These are phyloP conservation scores for Pachypeltis micranthus DNA, from an alignment of 1,140 invertebrate species.

Conservation along the genomic window DNA sequence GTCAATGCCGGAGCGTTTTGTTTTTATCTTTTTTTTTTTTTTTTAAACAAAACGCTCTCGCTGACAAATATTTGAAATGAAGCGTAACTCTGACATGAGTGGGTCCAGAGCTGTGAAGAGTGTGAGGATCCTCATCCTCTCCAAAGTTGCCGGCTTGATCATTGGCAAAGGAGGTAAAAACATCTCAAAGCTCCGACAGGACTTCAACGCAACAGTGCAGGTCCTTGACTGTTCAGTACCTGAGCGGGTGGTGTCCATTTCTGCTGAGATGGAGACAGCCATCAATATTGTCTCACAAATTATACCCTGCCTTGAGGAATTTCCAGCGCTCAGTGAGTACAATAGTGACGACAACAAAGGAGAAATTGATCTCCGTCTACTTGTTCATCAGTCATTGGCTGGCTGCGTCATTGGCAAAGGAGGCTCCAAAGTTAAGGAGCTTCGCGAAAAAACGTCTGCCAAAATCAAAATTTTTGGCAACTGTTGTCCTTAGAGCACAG, in stretches of 20 bases:
- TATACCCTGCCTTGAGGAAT: conserved; percentile 75
- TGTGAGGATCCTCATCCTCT: conserved; percentile 75
- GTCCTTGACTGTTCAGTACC: conserved; percentile 98
- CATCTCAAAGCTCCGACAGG: conserved; percentile 80
- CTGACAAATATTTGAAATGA: too few relatives aligned
- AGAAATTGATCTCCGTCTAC: conserved; percentile 81
- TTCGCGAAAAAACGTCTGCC: conserved; percentile 92
- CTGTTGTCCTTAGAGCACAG: conserved; percentile 88
- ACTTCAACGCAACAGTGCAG: conserved; percentile 98
- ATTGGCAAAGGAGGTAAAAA: conserved; percentile 81
- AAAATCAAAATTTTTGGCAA: conserved; percentile 93
- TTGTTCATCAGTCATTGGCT: conserved; percentile 95
- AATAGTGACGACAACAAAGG: conserved; percentile 40
- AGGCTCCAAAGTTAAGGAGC: conserved; percentile 93
- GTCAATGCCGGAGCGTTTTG: too few relatives aligned
- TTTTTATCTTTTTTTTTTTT: too few relatives aligned
- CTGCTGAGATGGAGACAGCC: conserved; percentile 13
- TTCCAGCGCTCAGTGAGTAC: conserved; percentile 54
- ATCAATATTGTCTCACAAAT: conserved; percentile 58
- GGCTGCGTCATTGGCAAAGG: conserved; percentile 95
- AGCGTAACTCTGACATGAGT: conserved; percentile 55
- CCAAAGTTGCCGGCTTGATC: conserved; percentile 90
- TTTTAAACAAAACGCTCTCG: too few relatives aligned
- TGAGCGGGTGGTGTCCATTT: conserved; percentile 54
- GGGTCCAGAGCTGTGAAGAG: conserved; percentile 46